phyloP scores from a whole-genome alignment of 2,113 vertebrate genomes.

The Callocephalon fimbriatum region DNA sequence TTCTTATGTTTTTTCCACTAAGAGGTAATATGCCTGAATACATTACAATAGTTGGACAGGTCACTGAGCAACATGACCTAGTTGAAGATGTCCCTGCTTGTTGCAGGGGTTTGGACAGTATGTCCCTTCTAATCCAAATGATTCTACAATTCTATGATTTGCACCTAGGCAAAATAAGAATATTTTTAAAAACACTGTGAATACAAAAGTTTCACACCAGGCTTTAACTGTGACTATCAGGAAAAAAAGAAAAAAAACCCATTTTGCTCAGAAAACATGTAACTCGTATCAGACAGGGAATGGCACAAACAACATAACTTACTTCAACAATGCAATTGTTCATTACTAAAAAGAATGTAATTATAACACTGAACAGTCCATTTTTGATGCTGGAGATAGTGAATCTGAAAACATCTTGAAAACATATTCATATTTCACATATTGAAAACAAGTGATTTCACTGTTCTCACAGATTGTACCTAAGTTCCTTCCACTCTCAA shows the following conservation, averaged over 20 bases:
- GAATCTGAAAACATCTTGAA: not conserved
- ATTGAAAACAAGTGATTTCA: not conserved
- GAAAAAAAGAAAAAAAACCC: not conserved
- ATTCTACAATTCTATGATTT: not conserved
- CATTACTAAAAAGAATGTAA: not conserved
- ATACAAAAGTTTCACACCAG: not conserved
- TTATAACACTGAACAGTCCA: not conserved
- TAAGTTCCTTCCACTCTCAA: not conserved
- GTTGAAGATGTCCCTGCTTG: not conserved
- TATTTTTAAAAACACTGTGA: not conserved
- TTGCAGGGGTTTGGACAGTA: not conserved
- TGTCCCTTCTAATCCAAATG: not conserved
- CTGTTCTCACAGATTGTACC: not conserved
- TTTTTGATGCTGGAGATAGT: not conserved
- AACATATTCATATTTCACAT: not conserved
- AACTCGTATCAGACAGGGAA: not conserved
- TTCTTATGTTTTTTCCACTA: too few relatives aligned
- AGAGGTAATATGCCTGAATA: too few relatives aligned
- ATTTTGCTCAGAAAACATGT: not conserved
- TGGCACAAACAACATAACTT: not conserved
- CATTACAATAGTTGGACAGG: accelerated
- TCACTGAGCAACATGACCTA: not conserved
- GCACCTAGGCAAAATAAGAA: not conserved
- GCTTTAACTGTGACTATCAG: not conserved
- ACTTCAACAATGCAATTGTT: not conserved